Base-by-base conservation (phyloP, 2,888 invertebrate species). In the Drosophila anomelani region DNA sequence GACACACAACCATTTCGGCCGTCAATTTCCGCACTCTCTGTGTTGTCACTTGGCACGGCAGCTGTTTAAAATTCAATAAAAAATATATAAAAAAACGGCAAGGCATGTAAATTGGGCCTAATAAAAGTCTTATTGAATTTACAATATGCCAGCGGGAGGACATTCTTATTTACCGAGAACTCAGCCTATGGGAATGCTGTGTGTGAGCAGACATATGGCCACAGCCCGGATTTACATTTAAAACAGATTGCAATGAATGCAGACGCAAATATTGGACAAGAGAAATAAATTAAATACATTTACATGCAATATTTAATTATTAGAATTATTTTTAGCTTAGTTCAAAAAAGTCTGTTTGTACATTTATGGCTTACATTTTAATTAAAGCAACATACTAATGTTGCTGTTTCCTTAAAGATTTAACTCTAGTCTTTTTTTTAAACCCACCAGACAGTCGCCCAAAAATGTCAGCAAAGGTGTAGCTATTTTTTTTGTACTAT, bases 51-150 rank as follows among this genome's bases (percentile, higher is more conserved):
- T 71, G 74, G 61, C 66, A 59, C 67, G 75, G 74, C 84, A 88
- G 88, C 87, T 84, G 84, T 84, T 84, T 88, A 88, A 88, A 84
- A 84, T 84, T 84, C 88, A 86, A 84, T 88, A 84, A 86, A 86
- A 80, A 73, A 85, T 76, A 57, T 43, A 39, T 29, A 55, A 75
- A 63, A 63, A 51, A 66, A 75, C 63, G 59, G 74, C 81, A 59
- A 75, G 67, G 77, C 84, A 77, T 86, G 88, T 75, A 86, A 88
- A 88, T 88, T 75, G 79, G 60, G 74, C 68, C 85, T 83, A 84
- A 84, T 84, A 84, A 88, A 88, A 88, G 67, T 72, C 67, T 67
- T 72, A 74, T 63, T 82, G 74, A 67, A 68, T 58, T 73, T 34
- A 55, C 78, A 76, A 70, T 76, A 75, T 71, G 77, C 54, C 68